phyloP scores from a whole-genome alignment of 2,113 vertebrate species.

The Bubo bubo region DNA sequence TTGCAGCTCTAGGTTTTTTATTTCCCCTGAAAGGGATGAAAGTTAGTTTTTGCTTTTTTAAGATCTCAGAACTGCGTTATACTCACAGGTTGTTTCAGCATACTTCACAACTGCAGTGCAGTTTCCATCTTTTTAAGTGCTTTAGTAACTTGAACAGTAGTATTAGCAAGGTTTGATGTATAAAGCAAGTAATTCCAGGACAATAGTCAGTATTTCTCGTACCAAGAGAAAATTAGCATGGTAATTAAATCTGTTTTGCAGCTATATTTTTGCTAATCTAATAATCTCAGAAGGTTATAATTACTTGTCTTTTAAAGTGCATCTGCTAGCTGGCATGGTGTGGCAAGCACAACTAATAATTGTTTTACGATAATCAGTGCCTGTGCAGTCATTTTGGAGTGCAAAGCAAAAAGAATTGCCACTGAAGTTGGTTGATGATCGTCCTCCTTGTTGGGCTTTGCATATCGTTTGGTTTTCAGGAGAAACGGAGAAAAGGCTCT shows the following conservation, averaged over 20 bases:
- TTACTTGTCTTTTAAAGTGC: neutral
- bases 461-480: neutral
- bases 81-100: neutral
- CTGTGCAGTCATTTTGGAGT: neutral
- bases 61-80: neutral
- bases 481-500: neutral
- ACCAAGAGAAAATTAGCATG: constrained; percentile 17
- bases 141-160: neutral
- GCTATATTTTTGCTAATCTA: constrained; percentile 1
- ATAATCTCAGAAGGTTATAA: constrained; percentile 3
- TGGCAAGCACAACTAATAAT: neutral
- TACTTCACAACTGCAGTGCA: neutral
- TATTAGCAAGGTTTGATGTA: neutral
- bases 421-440: neutral
- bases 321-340: neutral
- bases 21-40: neutral
- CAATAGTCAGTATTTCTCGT: neutral
- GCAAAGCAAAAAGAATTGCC: neutral
- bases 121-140: neutral
- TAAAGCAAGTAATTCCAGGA: neutral
- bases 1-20: neutral
- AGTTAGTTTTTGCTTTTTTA: neutral
- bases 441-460: neutral
- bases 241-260: constrained; percentile 19
- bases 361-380: neutral